phyloP scores from a whole-genome alignment of 1,140 invertebrate genomes.

The Eulimnadia texana region DNA sequence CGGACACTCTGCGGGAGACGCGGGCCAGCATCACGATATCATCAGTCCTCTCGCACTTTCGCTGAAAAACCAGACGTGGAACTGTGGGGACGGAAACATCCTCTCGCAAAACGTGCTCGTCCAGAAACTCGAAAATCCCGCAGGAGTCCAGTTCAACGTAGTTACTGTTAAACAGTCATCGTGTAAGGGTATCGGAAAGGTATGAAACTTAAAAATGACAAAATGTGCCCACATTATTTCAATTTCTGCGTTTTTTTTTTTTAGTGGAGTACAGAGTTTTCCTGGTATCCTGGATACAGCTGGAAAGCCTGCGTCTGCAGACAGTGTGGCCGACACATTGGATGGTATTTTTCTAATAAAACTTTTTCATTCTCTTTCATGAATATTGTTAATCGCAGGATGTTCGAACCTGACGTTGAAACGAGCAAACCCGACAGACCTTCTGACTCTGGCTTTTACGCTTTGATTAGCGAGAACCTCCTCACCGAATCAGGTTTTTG shows the following conservation, averaged over 20 bases:
- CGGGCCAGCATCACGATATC: neutral
- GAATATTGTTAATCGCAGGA: slow-evolving; percentile 23
- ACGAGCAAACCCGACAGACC: slow-evolving; percentile 18
- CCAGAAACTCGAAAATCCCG: slow-evolving; percentile 13
- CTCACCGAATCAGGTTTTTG: slow-evolving; percentile 27
- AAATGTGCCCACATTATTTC: neutral
- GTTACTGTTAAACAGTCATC: slow-evolving; percentile 6
- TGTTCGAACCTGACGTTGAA: slow-evolving; percentile 26
- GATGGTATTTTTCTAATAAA: slow-evolving; percentile 28
- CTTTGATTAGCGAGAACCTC: slow-evolving; percentile 25
- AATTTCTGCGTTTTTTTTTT: slow-evolving; percentile 7
- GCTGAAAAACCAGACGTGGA: slow-evolving; percentile 4
- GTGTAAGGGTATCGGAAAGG: slow-evolving; percentile 13
- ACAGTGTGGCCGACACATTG: slow-evolving; percentile 30
- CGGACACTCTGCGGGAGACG: slow-evolving; percentile 3
- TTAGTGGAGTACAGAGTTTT: slow-evolving; percentile 26
- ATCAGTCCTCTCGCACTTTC: slow-evolving; percentile 9
- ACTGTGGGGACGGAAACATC: slow-evolving; percentile 2
- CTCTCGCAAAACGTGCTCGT: neutral
- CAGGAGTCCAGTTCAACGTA: slow-evolving; percentile 3
- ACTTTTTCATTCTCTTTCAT: slow-evolving; percentile 11
- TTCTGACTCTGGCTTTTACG: slow-evolving; percentile 25
- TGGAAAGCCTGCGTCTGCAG: slow-evolving; percentile 33
- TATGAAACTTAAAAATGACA: too few relatives aligned
- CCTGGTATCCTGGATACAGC: slow-evolving; percentile 33